Evolutionary conservation across 2,113 vertebrate species (phyloP).

Genomic region (Hippocampus barbouri): DNA sequence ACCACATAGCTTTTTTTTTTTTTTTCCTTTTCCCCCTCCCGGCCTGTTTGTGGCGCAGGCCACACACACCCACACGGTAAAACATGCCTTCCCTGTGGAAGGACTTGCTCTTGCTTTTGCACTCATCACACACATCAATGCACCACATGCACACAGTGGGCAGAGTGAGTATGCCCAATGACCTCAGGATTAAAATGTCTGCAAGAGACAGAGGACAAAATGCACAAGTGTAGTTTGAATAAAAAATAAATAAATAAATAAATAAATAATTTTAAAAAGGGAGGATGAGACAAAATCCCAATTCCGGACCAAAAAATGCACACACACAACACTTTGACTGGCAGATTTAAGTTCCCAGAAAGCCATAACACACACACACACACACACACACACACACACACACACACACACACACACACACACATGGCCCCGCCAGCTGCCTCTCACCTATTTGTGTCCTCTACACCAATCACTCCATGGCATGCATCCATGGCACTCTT

Average conservation of each 20-base stretch:
- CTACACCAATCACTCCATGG: constrained; percentile 39
- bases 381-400: background rate
- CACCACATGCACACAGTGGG: constrained; percentile 16
- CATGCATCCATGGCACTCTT: constrained; percentile 58
- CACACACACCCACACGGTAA: constrained; percentile 9
- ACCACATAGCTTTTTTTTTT: constrained; percentile 12
- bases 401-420: constrained; percentile 2
- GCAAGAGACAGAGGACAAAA: background rate
- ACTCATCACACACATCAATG: constrained; percentile 15
- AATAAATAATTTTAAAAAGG: background rate
- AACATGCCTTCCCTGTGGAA: constrained; percentile 12
- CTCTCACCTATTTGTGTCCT: constrained; percentile 54
- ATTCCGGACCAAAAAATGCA: background rate
- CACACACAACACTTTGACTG: background rate
- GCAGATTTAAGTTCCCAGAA: background rate
- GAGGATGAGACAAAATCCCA: background rate
- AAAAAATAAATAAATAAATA: background rate
- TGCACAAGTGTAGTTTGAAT: background rate
- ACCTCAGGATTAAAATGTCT: constrained; percentile 21
- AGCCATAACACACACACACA: background rate
- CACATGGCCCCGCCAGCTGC: constrained; percentile 51
- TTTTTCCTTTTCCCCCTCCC: constrained; percentile 10
- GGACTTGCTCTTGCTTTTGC: constrained; percentile 19
- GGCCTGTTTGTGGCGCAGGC: constrained; percentile 18
- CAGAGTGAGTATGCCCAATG: constrained; percentile 23